These are phyloP conservation scores for Ptiloglossa arizonensis DNA, from an alignment of 1,140 invertebrate species.

Conservation along the genomic window DNA sequence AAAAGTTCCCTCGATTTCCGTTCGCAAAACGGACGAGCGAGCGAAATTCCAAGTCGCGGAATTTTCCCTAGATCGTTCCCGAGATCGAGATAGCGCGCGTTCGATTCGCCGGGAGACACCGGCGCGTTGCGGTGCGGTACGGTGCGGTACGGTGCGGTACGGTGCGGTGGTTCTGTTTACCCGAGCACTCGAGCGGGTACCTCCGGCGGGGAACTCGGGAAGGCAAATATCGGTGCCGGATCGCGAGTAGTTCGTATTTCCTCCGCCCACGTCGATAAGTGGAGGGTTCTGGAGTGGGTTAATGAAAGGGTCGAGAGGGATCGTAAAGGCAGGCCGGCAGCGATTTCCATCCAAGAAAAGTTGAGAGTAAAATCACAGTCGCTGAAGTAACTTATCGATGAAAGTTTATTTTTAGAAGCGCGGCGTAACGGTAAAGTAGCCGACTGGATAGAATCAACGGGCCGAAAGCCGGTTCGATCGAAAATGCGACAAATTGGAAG, in stretches of 20 bases:
- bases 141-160: too few species aligned
- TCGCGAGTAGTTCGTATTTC: not conserved
- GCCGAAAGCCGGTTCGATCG: too few species aligned
- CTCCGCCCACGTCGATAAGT: not conserved
- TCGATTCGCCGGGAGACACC: too few species aligned
- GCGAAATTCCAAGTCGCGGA: too few species aligned
- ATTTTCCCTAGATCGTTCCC: too few species aligned
- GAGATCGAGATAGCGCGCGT: too few species aligned
- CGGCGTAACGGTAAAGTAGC: not conserved
- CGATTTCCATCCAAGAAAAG: constrained; percentile 8
- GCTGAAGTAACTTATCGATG: not conserved
- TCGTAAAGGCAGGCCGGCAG: not conserved
- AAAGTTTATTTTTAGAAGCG: not conserved
- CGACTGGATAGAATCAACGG: not conserved
- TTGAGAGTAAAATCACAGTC: not conserved
- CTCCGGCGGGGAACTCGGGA: not conserved
- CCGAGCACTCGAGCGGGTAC: not conserved
- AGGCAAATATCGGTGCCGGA: not conserved
- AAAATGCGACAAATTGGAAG: too few species aligned
- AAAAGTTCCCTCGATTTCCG: too few species aligned
- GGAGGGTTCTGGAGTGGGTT: not conserved
- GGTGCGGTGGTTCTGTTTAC: not conserved
- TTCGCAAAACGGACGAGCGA: too few species aligned
- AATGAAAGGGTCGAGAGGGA: constrained; percentile 2
- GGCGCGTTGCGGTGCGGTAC: too few species aligned